Percentiles rank a stretch among this genome's conserved stretches.
phyloP scores from a whole-genome alignment of 2,113 vertebrate genomes.

The Percina caprodes region DNA sequence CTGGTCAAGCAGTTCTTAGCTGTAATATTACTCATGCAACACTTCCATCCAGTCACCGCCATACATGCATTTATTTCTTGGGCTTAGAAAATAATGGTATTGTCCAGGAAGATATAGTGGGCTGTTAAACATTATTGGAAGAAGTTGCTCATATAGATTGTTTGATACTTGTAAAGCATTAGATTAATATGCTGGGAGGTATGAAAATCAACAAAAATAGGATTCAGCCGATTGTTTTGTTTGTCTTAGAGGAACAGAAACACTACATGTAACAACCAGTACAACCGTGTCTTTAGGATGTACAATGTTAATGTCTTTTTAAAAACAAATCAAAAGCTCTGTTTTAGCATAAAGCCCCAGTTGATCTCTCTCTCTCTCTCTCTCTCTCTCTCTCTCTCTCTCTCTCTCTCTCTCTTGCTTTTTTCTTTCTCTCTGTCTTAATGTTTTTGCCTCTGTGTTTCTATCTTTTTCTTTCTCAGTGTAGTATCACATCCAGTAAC shows the following conservation, averaged over 20 bases:
- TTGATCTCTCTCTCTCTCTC: neutral
- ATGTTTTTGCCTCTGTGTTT: neutral
- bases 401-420: neutral
- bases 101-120: constrained; percentile 30
- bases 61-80: neutral
- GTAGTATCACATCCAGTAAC: neutral
- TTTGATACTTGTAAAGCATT: constrained; percentile 22
- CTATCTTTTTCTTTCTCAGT: neutral
- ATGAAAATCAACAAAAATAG: neutral
- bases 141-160: constrained; percentile 30
- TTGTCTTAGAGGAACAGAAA: constrained; percentile 9
- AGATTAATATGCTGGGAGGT: constrained; percentile 32
- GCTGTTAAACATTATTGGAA: constrained; percentile 23
- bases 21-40: neutral
- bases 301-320: neutral
- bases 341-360: neutral
- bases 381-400: neutral
- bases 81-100: constrained; percentile 10
- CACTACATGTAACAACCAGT: neutral
- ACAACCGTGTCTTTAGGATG: neutral
- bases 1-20: neutral
- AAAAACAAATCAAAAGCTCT: neutral
- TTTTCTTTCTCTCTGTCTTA: neutral
- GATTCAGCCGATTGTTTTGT: constrained; percentile 5
- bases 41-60: neutral